These are phyloP conservation scores for Galeopterus variegatus DNA, from an alignment of 2,113 vertebrate genomes.

Conservation along the genomic window DNA sequence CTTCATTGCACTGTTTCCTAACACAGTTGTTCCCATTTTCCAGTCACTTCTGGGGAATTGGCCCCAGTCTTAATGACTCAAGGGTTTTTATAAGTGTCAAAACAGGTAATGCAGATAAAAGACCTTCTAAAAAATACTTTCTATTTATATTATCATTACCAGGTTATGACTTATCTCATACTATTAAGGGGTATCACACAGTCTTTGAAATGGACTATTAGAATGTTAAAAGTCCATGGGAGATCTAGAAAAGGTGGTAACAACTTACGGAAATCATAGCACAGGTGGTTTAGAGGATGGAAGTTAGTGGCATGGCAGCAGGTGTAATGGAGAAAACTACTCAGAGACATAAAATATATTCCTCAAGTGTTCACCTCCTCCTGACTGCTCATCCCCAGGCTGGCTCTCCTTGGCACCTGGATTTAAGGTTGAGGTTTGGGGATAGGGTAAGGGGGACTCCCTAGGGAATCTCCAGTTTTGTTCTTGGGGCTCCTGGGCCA, in stretches of 20 bases:
- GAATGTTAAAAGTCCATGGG: background rate
- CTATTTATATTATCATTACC: background rate
- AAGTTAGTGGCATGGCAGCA: background rate
- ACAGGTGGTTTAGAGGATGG: background rate
- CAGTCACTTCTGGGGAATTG: background rate
- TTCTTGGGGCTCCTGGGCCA: background rate
- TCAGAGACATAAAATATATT: background rate
- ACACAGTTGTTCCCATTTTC: background rate
- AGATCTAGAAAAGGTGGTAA: background rate
- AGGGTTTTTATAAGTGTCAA: background rate
- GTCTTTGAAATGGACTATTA: background rate
- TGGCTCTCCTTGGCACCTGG: background rate
- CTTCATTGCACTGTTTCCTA: background rate
- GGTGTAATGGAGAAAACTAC: background rate
- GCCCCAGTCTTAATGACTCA: background rate
- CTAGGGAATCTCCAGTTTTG: background rate
- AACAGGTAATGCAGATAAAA: background rate
- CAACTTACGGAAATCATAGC: background rate
- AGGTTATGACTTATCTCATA: background rate
- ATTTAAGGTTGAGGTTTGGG: background rate
- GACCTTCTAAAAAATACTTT: background rate
- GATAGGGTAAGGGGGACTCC: rapidly evolving
- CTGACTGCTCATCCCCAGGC: background rate
- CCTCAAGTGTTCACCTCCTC: background rate
- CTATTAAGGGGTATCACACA: background rate